Evolutionary conservation across 2,888 invertebrate genomes (phyloP).

Genomic region (Mayetiola destructor): DNA sequence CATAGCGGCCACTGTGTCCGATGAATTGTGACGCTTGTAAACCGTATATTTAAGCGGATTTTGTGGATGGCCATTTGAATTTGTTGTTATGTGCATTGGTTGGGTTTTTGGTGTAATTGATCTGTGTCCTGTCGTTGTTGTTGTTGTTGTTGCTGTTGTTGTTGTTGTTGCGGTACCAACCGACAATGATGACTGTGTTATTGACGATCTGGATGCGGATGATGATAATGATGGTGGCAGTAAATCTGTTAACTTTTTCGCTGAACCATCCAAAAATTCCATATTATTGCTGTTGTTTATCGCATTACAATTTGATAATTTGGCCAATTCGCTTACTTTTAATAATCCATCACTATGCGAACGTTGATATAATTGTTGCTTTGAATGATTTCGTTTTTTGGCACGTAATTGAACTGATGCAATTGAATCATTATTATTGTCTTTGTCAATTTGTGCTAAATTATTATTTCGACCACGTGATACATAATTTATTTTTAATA

Average conservation of each 20-base stretch:
- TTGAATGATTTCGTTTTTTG: constrained; percentile 1
- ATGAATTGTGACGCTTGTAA: constrained; percentile 19
- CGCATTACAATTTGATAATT: neutral
- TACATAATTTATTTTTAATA: constrained; percentile 33
- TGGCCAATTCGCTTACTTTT: constrained; percentile 5
- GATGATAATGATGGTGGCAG: neutral
- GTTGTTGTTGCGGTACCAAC: neutral
- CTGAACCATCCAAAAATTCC: neutral
- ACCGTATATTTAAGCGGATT: constrained; percentile 18
- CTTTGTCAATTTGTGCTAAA: neutral
- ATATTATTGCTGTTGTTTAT: neutral
- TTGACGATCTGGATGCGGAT: neutral
- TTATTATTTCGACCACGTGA: constrained; percentile 18
- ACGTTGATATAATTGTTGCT: neutral
- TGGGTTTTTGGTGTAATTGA: neutral
- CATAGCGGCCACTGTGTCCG: neutral
- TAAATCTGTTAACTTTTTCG: no score
- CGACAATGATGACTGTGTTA: neutral
- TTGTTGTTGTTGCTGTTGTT: neutral
- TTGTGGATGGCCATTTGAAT: neutral
- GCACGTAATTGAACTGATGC: neutral
- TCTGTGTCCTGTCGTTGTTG: neutral
- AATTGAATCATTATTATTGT: neutral
- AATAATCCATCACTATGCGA: constrained; percentile 2
- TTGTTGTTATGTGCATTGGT: neutral